These are phyloP conservation scores for Triplophysa rosa DNA, from an alignment of 2,113 vertebrate genomes.

Conservation along the genomic window DNA sequence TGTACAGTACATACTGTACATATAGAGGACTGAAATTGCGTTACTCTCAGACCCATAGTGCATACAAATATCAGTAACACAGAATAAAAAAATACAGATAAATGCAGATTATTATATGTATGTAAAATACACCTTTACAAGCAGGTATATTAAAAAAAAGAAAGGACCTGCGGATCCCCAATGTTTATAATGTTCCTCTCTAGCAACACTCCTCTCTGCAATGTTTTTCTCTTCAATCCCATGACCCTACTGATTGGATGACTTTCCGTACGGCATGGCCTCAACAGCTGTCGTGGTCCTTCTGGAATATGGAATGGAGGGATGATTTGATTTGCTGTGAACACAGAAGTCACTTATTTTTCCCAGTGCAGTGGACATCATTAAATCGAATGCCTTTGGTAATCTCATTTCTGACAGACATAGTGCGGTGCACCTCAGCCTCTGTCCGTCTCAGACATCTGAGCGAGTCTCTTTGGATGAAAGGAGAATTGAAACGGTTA, in stretches of 20 bases:
- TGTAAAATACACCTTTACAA: too few species aligned
- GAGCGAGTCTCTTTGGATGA: constrained; percentile 55
- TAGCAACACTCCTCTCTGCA: background rate
- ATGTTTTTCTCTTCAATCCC: background rate
- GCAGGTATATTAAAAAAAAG: too few species aligned
- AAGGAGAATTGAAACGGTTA: constrained; percentile 48
- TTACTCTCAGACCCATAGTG: too few species aligned
- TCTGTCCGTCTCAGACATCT: constrained; percentile 27
- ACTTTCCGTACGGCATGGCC: constrained; percentile 43
- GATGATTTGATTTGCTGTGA: constrained; percentile 65
- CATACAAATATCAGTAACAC: too few species aligned
- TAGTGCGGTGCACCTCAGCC: constrained; percentile 31
- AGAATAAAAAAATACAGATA: too few species aligned
- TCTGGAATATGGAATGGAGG: constrained; percentile 46
- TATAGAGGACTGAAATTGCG: too few species aligned
- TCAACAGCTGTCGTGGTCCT: constrained; percentile 40
- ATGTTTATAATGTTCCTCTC: background rate
- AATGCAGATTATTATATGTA: too few species aligned
- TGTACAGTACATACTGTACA: too few species aligned
- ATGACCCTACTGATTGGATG: constrained; percentile 56
- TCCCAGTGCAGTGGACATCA: constrained; percentile 51
- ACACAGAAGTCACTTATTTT: constrained; percentile 62
- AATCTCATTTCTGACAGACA: constrained; percentile 60
- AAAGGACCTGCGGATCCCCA: background rate
- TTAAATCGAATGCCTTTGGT: constrained; percentile 62